These are phyloP conservation scores for Amphimallon solstitiale DNA, from an alignment of 2,888 invertebrate species.

Conservation along the genomic window DNA sequence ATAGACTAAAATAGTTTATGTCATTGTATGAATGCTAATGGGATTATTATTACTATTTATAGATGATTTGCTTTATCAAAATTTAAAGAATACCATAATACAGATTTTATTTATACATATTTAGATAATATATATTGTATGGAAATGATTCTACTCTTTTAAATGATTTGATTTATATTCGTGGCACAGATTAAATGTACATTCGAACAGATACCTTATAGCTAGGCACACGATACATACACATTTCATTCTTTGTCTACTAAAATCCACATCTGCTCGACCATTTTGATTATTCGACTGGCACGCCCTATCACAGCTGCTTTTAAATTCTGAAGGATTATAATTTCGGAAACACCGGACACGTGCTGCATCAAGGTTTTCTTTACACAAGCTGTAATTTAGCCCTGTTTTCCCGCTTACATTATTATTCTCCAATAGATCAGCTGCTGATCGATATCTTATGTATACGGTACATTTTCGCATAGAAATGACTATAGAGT, in stretches of 20 bases:
- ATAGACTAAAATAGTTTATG: too few relatives aligned
- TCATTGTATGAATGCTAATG: too few relatives aligned
- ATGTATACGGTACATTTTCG: constrained; percentile 23
- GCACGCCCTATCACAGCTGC: constrained; percentile 23
- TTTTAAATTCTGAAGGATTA: constrained; percentile 24
- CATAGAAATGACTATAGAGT: constrained; percentile 16
- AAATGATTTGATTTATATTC: too few relatives aligned
- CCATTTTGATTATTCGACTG: constrained; percentile 28
- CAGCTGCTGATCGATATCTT: constrained; percentile 31
- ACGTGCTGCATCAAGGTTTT: constrained; percentile 19
- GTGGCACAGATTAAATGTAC: too few relatives aligned
- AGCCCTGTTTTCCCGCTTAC: constrained; percentile 7
- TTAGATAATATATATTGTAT: too few relatives aligned
- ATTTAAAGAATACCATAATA: too few relatives aligned
- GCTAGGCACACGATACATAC: constrained; percentile 1
- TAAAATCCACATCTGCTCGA: constrained; percentile 29
- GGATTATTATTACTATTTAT: too few relatives aligned
- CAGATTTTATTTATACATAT: too few relatives aligned
- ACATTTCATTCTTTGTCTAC: constrained; percentile 11
- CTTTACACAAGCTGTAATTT: constrained; percentile 11
- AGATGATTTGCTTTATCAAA: too few relatives aligned
- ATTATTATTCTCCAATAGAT: constrained; percentile 29
- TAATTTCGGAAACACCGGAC: constrained; percentile 14
- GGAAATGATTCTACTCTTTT: too few relatives aligned
- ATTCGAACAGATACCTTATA: too few relatives aligned